A percentile compares a stretch with the other conserved stretches of the same genome.
Conservation (phyloP, 2,113 vertebrate species). For the Cavia porcellus region DNA sequence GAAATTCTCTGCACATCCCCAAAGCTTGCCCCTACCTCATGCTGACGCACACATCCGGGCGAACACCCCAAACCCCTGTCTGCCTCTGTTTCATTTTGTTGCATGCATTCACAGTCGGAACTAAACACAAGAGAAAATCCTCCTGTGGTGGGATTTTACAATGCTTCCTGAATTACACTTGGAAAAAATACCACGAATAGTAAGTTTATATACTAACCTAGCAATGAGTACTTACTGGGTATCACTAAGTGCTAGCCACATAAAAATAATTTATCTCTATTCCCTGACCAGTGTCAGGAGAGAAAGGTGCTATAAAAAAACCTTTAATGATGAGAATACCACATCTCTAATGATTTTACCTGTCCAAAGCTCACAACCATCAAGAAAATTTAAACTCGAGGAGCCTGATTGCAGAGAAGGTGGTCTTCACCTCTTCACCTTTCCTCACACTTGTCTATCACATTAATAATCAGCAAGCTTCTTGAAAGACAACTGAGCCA, state of each 20-base stretch:
- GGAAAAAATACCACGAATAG: not conserved
- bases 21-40: not conserved
- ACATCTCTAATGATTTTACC: not conserved
- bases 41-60: not conserved
- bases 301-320: not conserved
- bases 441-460: not conserved
- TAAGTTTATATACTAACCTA: not conserved
- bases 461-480: not conserved
- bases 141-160: not conserved
- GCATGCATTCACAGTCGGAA: not conserved
- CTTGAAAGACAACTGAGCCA: conserved; percentile 21
- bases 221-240: not conserved
- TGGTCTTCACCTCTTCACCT: not conserved
- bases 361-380: not conserved
- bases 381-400: not conserved
- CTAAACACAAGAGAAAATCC: conserved; percentile 20
- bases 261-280: not conserved
- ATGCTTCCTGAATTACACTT: conserved; percentile 23
- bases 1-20: not conserved
- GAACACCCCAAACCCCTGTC: not conserved
- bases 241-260: not conserved
- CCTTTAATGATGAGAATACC: not conserved
- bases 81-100: not conserved
- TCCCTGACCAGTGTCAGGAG: not conserved
- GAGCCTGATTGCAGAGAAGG: not conserved